Evolutionary conservation across 2,113 vertebrate genomes (phyloP).

Genomic region (Jacana jacana): DNA sequence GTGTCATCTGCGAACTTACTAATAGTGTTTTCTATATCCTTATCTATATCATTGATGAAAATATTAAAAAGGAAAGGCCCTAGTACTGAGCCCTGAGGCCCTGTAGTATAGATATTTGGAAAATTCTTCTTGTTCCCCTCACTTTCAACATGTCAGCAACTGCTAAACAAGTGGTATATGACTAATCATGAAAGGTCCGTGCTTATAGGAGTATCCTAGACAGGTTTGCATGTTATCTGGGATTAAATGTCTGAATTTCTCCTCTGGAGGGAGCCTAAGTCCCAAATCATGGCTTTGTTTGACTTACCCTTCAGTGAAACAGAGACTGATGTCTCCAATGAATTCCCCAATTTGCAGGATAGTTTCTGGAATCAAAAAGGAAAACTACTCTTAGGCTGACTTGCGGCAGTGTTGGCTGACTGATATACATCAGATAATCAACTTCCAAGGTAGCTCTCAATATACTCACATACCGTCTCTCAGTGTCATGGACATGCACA

Average conservation of each 20-base stretch:
- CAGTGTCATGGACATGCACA: neutral
- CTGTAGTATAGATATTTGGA: neutral
- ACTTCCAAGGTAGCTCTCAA: neutral
- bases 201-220: neutral
- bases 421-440: neutral
- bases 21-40: no score
- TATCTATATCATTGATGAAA: no score
- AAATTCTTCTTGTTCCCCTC: neutral
- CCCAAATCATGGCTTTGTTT: neutral
- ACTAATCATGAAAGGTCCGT: neutral
- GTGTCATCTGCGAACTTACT: no score
- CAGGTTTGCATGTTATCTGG: neutral
- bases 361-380: neutral
- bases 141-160: neutral
- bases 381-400: neutral
- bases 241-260: slow-evolving; percentile 9
- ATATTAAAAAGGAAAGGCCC: no score
- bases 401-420: neutral
- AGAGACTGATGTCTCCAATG: neutral
- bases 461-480: neutral
- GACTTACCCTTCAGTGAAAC: neutral
- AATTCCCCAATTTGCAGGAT: neutral
- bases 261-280: slow-evolving; percentile 56
- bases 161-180: neutral
- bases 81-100: no score